Conservation (phyloP, 2,797 vertebrate genomes). For the Crocodylus rhombifer region DNA sequence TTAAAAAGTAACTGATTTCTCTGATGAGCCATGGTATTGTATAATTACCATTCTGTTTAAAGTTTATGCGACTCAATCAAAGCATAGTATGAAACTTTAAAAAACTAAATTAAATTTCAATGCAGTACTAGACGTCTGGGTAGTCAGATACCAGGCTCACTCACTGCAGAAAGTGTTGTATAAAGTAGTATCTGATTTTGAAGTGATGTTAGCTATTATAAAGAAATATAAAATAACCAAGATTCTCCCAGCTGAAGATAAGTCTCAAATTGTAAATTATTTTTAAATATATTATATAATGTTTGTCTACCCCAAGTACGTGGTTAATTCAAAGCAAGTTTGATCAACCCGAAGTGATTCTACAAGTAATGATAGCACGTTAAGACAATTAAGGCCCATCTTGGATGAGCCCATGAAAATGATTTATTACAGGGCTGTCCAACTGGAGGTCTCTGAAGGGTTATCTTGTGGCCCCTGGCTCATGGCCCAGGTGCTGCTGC, state of each 20-base stretch:
- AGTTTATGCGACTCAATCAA: constrained; percentile 62
- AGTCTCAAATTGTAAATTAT: background rate
- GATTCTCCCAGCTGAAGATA: background rate
- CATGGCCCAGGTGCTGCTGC: too few relatives aligned
- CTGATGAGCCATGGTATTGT: constrained; percentile 46
- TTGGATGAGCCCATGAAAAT: background rate
- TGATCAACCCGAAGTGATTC: background rate
- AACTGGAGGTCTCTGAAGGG: too few relatives aligned
- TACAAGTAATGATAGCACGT: background rate
- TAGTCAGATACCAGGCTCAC: background rate
- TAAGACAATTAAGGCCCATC: background rate
- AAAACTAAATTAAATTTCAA: background rate
- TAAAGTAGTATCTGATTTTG: background rate
- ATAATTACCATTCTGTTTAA: constrained; percentile 66
- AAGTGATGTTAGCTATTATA: background rate
- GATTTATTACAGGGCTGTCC: background rate
- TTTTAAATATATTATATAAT: background rate
- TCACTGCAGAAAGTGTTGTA: background rate
- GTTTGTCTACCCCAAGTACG: background rate
- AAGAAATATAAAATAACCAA: background rate
- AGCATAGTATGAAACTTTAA: constrained; percentile 24
- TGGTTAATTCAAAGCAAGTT: background rate
- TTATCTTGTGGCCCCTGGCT: too few relatives aligned
- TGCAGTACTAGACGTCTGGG: background rate
- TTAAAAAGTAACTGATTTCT: constrained; percentile 73